Conservation (phyloP, 2,888 invertebrate species). For the Cordylochernes scorpioides region DNA sequence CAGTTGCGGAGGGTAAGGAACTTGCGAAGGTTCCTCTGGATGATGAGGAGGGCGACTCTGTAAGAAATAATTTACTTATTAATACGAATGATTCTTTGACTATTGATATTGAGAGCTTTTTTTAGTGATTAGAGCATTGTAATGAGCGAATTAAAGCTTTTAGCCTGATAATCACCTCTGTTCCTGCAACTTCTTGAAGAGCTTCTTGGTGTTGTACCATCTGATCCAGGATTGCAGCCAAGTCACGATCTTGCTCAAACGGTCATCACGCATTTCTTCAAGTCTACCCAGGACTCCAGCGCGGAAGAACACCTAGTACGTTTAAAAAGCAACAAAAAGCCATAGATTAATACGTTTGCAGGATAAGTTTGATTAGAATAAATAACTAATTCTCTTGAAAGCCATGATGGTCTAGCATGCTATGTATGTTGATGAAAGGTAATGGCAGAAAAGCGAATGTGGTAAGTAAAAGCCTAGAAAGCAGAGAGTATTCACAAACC, state of each 20-base stretch:
- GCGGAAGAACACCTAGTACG: slow-evolving; percentile 93
- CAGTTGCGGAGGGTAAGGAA: slow-evolving; percentile 97
- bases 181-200: slow-evolving; percentile 90
- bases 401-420: too few relatives aligned
- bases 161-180: slow-evolving; percentile 56
- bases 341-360: slow-evolving; percentile 1
- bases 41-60: slow-evolving; percentile 75
- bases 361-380: too few relatives aligned
- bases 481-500: too few relatives aligned
- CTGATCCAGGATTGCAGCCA: slow-evolving; percentile 93
- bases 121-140: background rate
- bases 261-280: slow-evolving; percentile 99
- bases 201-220: slow-evolving; percentile 38
- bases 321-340: slow-evolving; percentile 2
- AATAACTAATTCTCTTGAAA: too few relatives aligned
- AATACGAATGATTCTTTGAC: too few relatives aligned
- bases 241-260: slow-evolving; percentile 84
- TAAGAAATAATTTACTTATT: slow-evolving; percentile 4
- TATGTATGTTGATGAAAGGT: too few relatives aligned
- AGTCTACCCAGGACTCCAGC: slow-evolving; percentile 99
- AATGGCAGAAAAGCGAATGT: too few relatives aligned
- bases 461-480: too few relatives aligned
- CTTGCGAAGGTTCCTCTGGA: slow-evolving; percentile 97
- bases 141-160: too few relatives aligned
- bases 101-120: too few relatives aligned